A percentile compares a stretch with the other conserved stretches of the same genome.
Conservation (phyloP, 2,888 invertebrate species). For the Cephalotes varians region DNA sequence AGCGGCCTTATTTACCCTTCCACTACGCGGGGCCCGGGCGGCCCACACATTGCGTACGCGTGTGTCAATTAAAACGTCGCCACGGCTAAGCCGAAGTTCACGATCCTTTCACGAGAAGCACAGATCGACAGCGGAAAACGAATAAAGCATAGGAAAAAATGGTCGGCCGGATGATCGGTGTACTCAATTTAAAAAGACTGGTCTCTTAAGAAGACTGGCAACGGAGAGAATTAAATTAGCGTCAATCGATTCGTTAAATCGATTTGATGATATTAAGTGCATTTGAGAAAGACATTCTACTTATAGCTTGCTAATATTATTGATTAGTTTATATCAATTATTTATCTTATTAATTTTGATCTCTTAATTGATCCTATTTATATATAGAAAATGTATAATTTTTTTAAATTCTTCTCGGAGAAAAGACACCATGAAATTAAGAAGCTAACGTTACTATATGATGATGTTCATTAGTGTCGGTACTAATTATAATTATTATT, state of each 20-base stretch:
- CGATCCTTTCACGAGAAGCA: slow-evolving; percentile 23
- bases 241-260: not conserved
- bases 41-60: slow-evolving; percentile 29
- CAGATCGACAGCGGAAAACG: not conserved
- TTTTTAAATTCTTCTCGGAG: not conserved
- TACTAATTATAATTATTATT: not conserved
- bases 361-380: not conserved
- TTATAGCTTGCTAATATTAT: not conserved
- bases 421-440: not conserved
- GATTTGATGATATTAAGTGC: not conserved
- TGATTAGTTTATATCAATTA: not conserved
- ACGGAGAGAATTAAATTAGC: not conserved
- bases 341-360: not conserved
- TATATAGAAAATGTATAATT: no score
- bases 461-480: not conserved
- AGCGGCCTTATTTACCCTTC: slow-evolving; percentile 85
- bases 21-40: slow-evolving; percentile 66
- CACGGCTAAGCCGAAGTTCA: slow-evolving; percentile 35
- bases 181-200: not conserved
- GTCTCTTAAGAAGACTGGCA: not conserved
- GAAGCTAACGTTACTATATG: not conserved
- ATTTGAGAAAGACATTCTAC: not conserved
- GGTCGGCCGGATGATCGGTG: not conserved
- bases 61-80: slow-evolving; percentile 42
- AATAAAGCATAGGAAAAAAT: not conserved